Evolutionary conservation across 2,888 invertebrate species (phyloP).

Genomic region (Coleophora flavipennella): DNA sequence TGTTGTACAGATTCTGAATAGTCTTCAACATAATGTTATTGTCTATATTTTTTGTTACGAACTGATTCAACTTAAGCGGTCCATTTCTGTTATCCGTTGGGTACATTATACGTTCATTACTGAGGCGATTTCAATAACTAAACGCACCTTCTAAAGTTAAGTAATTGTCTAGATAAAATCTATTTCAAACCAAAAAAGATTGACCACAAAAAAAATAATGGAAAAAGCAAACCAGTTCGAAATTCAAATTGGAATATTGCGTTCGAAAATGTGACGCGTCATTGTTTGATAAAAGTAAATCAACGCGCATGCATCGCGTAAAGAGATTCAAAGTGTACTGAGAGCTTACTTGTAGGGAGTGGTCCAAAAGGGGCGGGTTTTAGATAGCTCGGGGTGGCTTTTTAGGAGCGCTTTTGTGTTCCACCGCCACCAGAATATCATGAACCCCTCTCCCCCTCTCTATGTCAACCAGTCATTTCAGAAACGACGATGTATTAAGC

Average conservation of each 20-base stretch:
- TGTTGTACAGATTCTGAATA: constrained; percentile 57
- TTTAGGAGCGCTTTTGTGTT: constrained; percentile 54
- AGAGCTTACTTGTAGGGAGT: constrained; percentile 37
- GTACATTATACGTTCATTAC: constrained; percentile 53
- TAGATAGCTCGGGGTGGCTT: constrained; percentile 45
- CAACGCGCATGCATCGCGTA: constrained; percentile 24
- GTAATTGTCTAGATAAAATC: constrained; percentile 5
- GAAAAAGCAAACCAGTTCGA: constrained; percentile 14
- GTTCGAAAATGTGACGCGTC: constrained; percentile 11
- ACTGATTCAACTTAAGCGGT: constrained; percentile 52
- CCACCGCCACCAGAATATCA: constrained; percentile 22
- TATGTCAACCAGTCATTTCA: constrained; percentile 6
- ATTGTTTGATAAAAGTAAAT: constrained; percentile 3
- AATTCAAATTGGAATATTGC: constrained; percentile 15
- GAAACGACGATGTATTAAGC: background rate
- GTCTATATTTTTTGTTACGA: constrained; percentile 41
- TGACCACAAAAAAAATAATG: constrained; percentile 8
- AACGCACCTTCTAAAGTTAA: constrained; percentile 6
- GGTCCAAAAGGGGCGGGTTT: constrained; percentile 57
- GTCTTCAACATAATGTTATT: constrained; percentile 68
- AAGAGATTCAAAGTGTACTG: constrained; percentile 39
- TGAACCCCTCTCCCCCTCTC: constrained; percentile 27
- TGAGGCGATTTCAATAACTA: constrained; percentile 10
- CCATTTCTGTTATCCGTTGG: constrained; percentile 60
- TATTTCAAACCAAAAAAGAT: background rate